Conservation (phyloP, 2,888 invertebrate species). For the Drosophila cyrtoloma region DNA sequence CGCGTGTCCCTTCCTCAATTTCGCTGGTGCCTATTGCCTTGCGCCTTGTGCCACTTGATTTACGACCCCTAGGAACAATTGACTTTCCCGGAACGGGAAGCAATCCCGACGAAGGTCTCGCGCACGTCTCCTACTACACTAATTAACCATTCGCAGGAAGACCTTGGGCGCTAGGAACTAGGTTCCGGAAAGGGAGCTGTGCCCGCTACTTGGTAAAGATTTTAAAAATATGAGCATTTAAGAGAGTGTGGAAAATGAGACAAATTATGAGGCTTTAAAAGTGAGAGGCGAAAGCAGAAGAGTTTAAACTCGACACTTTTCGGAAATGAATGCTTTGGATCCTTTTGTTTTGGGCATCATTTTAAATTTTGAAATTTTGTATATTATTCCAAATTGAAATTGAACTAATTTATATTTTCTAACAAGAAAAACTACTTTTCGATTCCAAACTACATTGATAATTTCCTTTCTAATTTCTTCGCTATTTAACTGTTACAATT, state of each 20-base stretch:
- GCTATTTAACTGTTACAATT: background rate
- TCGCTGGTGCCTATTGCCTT: slow-evolving; percentile 23
- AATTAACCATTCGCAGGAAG: slow-evolving; percentile 33
- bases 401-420: background rate
- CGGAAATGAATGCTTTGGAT: background rate
- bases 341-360: background rate
- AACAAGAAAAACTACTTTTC: background rate
- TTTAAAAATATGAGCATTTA: too few species aligned
- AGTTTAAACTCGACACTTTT: background rate
- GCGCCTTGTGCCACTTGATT: slow-evolving; percentile 78
- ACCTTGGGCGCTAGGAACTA: slow-evolving; percentile 8
- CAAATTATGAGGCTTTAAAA: too few species aligned
- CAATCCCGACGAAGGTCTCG: slow-evolving; percentile 50
- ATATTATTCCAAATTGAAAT: background rate
- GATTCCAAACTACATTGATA: background rate
- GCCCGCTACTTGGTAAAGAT: background rate
- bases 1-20: slow-evolving; percentile 11
- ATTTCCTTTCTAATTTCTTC: background rate
- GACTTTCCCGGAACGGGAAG: slow-evolving; percentile 77
- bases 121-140: slow-evolving; percentile 48
- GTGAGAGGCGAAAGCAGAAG: too few species aligned
- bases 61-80: slow-evolving; percentile 71
- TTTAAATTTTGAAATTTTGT: background rate
- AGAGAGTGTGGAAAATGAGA: background rate
- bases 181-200: background rate